Evolutionary conservation across 37 sponge, comb jelly and placozoan species (phyloP).

Genomic region (Ephydatia muelleri): DNA sequence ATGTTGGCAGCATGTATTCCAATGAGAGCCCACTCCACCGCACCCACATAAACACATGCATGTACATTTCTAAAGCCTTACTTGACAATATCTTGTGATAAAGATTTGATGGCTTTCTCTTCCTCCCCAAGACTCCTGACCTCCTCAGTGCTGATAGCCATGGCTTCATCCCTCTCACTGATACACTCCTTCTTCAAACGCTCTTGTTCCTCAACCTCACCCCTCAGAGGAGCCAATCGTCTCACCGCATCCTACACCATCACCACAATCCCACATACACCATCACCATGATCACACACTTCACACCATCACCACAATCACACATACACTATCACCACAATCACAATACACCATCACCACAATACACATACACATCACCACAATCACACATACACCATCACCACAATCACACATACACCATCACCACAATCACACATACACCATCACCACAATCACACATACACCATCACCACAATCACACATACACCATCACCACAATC

Average conservation of each 20-base stretch:
- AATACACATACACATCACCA: background rate
- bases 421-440: too few species aligned
- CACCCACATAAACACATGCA: background rate
- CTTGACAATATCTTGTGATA: constrained; percentile 27
- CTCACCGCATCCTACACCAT: constrained; percentile 21
- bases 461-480: too few species aligned
- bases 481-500: too few species aligned
- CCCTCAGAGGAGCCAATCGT: constrained; percentile 42
- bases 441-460: too few species aligned
- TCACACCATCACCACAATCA: too few species aligned
- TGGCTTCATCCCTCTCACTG: constrained; percentile 32
- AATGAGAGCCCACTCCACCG: background rate
- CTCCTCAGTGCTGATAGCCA: constrained; percentile 26
- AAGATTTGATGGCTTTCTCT: constrained; percentile 1
- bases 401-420: too few species aligned
- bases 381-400: too few species aligned
- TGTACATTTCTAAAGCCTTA: constrained; percentile 8
- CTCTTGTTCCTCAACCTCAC: constrained; percentile 28
- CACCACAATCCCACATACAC: too few species aligned
- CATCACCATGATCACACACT: too few species aligned
- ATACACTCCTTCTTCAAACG: constrained; percentile 3
- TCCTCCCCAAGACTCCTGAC: constrained; percentile 9
- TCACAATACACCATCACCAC: background rate
- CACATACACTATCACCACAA: too few species aligned
- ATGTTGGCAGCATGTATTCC: background rate